These are phyloP conservation scores for Agriopis marginaria DNA, from an alignment of 2,888 invertebrate species.

Conservation along the genomic window DNA sequence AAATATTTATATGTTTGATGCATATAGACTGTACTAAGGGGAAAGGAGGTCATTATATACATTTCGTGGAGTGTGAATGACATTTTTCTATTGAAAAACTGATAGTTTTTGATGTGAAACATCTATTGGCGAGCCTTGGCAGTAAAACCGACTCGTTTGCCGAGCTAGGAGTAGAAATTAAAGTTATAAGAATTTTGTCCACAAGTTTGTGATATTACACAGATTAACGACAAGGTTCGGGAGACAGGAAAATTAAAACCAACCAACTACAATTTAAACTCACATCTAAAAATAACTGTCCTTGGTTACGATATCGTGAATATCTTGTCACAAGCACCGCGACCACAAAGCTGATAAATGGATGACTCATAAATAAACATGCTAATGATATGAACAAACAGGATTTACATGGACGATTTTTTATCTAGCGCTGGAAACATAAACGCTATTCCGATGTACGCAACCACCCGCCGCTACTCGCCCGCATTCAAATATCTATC, in stretches of 20 bases:
- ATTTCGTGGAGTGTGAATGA: no score
- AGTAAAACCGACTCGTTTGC: no score
- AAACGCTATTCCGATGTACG: background rate
- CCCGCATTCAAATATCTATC: no score
- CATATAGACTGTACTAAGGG: no score
- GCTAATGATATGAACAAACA: constrained; percentile 26
- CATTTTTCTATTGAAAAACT: no score
- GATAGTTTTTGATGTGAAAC: no score
- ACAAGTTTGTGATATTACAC: background rate
- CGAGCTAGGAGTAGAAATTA: no score
- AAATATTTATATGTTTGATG: no score
- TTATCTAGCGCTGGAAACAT: background rate
- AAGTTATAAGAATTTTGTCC: no score
- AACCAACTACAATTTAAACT: background rate
- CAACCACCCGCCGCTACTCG: no score
- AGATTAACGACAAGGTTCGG: background rate
- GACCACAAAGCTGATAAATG: constrained; percentile 25
- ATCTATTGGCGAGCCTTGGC: no score
- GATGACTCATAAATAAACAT: constrained; percentile 24
- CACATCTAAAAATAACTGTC: constrained; percentile 17
- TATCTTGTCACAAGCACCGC: constrained; percentile 6
- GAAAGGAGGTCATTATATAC: no score
- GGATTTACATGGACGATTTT: constrained; percentile 13
- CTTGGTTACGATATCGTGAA: constrained; percentile 12
- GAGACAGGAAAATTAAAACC: background rate